Evolutionary conservation across 1,140 invertebrate genomes (phyloP).

Genomic region (Arion vulgaris): DNA sequence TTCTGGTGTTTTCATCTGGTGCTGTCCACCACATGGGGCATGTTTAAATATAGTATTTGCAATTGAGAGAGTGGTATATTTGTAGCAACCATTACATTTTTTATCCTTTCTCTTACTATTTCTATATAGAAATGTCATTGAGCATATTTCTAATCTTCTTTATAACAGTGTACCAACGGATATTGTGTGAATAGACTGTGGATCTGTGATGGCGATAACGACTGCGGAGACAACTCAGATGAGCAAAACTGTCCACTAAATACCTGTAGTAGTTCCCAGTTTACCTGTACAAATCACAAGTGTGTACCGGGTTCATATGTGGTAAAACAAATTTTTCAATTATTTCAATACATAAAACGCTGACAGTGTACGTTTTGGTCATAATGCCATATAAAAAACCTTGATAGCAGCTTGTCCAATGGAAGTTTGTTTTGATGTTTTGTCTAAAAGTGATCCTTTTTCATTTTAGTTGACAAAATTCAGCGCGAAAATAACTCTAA

Average conservation of each 20-base stretch:
- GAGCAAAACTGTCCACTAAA: conserved; percentile 87
- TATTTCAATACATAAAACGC: too few species aligned
- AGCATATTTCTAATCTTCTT: background rate
- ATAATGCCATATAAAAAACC: too few species aligned
- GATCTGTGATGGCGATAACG: conserved; percentile 79
- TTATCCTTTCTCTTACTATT: background rate
- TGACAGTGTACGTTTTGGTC: too few species aligned
- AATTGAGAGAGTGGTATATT: background rate
- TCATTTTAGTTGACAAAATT: too few species aligned
- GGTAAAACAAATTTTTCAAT: too few species aligned
- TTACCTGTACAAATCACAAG: conserved; percentile 14
- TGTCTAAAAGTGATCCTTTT: too few species aligned
- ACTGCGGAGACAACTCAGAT: conserved; percentile 95
- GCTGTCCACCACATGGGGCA: too few species aligned
- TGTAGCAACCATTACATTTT: background rate
- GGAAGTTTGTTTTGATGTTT: too few species aligned
- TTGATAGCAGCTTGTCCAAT: too few species aligned
- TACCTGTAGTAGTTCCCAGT: conserved; percentile 10
- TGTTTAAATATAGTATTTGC: background rate
- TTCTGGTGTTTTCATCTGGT: too few species aligned
- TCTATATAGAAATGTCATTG: background rate
- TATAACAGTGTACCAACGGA: conserved; percentile 50
- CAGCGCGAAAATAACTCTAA: too few species aligned
- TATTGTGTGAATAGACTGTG: conserved; percentile 61
- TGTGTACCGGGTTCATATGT: conserved; percentile 7